Percentiles rank a stretch among this genome's conserved stretches.
Conservation (phyloP, 1,140 invertebrate genomes). For the roundworm (Caenorhabditis elegans) region WBcel235 BX284603.4:4150501-4151000, state of each 20-base stretch:
- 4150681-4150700: conserved; percentile 70
- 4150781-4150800: background rate
- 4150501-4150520: too few species aligned
- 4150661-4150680: conserved; percentile 72
- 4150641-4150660: conserved; percentile 71
- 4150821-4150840: too few species aligned
- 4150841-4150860: too few species aligned
- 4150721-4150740: background rate
- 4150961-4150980: too few species aligned
- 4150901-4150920: background rate
- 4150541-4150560: too few species aligned
- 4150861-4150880: background rate
- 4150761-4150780: conserved; percentile 22
- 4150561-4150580: too few species aligned
- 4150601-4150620: too few species aligned
- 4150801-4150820: background rate
- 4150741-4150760: background rate
- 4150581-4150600: too few species aligned
- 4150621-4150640: conserved; percentile 70
- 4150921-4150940: background rate
- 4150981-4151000: background rate
- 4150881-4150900: background rate
- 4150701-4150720: conserved; percentile 60
- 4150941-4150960: too few species aligned
- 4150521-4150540: too few species aligned